Conservation (phyloP, 2,113 vertebrate genomes). For the Synodontis membranacea region DNA sequence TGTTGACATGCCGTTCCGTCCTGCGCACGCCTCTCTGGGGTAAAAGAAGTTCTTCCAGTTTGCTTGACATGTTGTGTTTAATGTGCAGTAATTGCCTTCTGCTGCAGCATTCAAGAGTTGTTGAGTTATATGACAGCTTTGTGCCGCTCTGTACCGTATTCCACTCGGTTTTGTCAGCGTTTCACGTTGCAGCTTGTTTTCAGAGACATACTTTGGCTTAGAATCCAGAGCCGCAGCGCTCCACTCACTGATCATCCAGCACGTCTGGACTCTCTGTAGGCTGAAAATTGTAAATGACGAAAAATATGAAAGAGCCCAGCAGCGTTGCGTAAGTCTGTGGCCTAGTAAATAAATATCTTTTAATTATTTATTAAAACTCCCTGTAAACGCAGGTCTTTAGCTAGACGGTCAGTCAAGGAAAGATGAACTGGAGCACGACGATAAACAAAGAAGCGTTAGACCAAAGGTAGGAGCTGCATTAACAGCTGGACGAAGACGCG, state of each 20-base stretch:
- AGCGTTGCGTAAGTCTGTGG: too few relatives aligned
- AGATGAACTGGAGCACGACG: too few relatives aligned
- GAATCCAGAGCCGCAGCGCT: neutral
- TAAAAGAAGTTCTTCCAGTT: constrained; percentile 3
- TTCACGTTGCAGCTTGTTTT: constrained; percentile 11
- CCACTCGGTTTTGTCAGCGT: neutral
- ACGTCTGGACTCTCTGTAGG: neutral
- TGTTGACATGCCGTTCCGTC: neutral
- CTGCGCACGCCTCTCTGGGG: neutral
- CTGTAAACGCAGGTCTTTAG: too few relatives aligned
- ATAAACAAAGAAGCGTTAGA: too few relatives aligned
- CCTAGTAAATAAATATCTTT: too few relatives aligned
- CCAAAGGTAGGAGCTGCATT: too few relatives aligned
- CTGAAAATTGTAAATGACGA: neutral
- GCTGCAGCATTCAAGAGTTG: too few relatives aligned
- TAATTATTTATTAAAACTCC: too few relatives aligned
- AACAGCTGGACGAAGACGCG: too few relatives aligned
- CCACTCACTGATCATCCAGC: neutral
- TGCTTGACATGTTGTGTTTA: neutral
- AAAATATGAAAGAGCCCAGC: too few relatives aligned
- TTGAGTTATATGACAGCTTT: neutral
- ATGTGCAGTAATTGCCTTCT: too few relatives aligned
- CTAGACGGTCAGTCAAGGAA: too few relatives aligned
- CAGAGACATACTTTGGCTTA: neutral
- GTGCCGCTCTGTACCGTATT: neutral